phyloP scores from a whole-genome alignment of 2,113 vertebrate genomes.

The Tachysurus vachellii region DNA sequence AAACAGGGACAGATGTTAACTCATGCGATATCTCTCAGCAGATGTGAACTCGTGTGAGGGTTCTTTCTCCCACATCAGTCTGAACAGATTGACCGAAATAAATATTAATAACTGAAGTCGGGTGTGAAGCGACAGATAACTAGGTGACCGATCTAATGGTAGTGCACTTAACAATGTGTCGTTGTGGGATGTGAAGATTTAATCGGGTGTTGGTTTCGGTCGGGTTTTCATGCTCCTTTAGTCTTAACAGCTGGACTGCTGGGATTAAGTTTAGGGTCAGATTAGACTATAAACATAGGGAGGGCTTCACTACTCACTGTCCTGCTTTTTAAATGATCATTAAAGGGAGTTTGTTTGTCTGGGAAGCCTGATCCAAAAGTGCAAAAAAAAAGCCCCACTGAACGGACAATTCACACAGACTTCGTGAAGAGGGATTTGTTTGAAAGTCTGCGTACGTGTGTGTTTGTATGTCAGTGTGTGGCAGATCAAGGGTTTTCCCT shows the following conservation, averaged over 20 bases:
- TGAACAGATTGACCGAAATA: conserved; percentile 79
- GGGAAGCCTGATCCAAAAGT: conserved; percentile 39
- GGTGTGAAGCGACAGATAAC: conserved; percentile 72
- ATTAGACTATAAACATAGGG: conserved; percentile 44
- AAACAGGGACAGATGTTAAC: conserved; percentile 73
- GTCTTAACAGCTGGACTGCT: conserved; percentile 11
- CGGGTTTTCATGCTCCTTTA: conserved; percentile 16
- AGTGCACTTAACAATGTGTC: conserved; percentile 61
- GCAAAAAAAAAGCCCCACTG: neutral
- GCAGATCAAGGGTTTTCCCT: conserved; percentile 42
- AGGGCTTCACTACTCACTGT: conserved; percentile 14
- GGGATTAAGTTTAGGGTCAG: too few relatives aligned
- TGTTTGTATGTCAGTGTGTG: conserved; percentile 33
- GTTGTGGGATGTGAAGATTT: conserved; percentile 43
- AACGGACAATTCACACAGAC: conserved; percentile 43
- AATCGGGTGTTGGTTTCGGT: conserved; percentile 50
- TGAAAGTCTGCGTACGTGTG: conserved; percentile 50
- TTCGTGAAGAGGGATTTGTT: conserved; percentile 49
- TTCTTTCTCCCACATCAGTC: conserved; percentile 71
- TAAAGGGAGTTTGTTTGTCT: conserved; percentile 51
- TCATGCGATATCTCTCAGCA: conserved; percentile 70
- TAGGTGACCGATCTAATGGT: conserved; percentile 66
- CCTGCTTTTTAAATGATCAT: conserved; percentile 39
- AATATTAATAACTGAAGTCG: conserved; percentile 70
- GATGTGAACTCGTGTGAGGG: conserved; percentile 70